Base-by-base conservation (phyloP, 2,888 invertebrate genomes). In the Willowsia nigromaculata region DNA sequence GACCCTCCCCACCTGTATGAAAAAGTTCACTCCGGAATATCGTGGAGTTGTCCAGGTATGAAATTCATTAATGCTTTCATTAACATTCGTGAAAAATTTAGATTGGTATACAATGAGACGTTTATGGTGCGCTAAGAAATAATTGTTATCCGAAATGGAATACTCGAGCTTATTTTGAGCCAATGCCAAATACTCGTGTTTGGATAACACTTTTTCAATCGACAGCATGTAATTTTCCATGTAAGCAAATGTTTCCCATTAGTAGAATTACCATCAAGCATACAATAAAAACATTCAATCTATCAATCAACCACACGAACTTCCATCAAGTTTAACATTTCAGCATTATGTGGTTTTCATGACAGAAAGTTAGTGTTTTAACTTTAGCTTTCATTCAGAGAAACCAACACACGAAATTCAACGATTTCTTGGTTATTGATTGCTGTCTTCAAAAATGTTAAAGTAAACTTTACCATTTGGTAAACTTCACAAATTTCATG, bases 1-100 rank as follows among this genome's bases (percentile, higher is more conserved):
- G 91, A 94, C 94, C 22, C 93, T 95, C 91, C 95, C 95, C 0
- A 93, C 93, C n/a, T 93, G 93, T 56, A 93, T 95, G 86, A 94
- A 94, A 89, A 93, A 93, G 62, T 95, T 95, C 92, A 94, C 94
- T 33, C 95, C 95, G 27, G 93, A 94, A 88, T 95, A 94, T 92
- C 94, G 94, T 93, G 95, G 95, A 93, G 92, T 93, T 43, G 93
- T 94, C 37, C 93, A 94, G 92, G 94, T 94, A 25, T 92, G 85
- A 4, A 9, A 50, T 50, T 3, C 15, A 50, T 13, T 13, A 11
- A 5, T 5, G 5, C 40, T 40, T 40, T 40, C 40, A 11, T 11
- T 40, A 7, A 40, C 6, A 40, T n/a, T n/a, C n/a, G n/a, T n/a
- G n/a, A n/a, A n/a, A n/a, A n/a, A n/a, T n/a, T n/a, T n/a, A n/a